Evolutionary conservation across 1,140 invertebrate genomes (phyloP).

Genomic region (Papilio aristodemus): DNA sequence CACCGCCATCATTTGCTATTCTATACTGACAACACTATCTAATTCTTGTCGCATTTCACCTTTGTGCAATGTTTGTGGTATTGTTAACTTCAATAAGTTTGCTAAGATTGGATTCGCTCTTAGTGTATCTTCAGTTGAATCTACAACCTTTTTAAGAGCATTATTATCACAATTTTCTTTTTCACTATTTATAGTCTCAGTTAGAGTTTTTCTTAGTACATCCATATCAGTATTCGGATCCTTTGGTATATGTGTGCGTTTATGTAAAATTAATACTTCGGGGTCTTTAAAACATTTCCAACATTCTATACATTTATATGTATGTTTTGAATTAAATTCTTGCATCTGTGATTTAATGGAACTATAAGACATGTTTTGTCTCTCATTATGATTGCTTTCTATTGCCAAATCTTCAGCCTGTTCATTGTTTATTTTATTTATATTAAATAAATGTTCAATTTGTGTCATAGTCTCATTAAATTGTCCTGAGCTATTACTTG

Average conservation of each 20-base stretch:
- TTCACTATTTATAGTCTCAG: constrained; percentile 36
- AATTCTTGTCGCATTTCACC: constrained; percentile 36
- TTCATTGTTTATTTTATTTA: constrained; percentile 31
- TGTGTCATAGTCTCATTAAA: constrained; percentile 32
- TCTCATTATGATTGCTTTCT: constrained; percentile 18
- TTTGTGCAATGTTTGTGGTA: constrained; percentile 32
- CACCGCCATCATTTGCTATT: constrained; percentile 61
- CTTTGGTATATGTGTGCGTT: constrained; percentile 48
- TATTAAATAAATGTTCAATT: constrained; percentile 34
- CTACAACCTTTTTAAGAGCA: constrained; percentile 26
- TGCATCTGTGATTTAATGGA: constrained; percentile 10
- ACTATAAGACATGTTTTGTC: neutral
- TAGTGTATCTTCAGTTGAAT: constrained; percentile 50
- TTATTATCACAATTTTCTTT: constrained; percentile 43
- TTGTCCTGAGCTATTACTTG: constrained; percentile 29
- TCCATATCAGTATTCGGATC: neutral
- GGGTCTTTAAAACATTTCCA: constrained; percentile 72
- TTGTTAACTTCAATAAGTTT: constrained; percentile 49
- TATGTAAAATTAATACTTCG: constrained; percentile 66
- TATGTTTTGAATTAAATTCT: constrained; percentile 33
- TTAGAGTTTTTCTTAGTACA: constrained; percentile 14
- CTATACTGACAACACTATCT: constrained; percentile 53
- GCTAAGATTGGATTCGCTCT: constrained; percentile 67
- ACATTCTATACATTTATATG: constrained; percentile 64
- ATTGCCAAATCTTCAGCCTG: constrained; percentile 30